These are phyloP conservation scores for Nibea coibor DNA, from an alignment of 2,113 vertebrate genomes.

Conservation along the genomic window DNA sequence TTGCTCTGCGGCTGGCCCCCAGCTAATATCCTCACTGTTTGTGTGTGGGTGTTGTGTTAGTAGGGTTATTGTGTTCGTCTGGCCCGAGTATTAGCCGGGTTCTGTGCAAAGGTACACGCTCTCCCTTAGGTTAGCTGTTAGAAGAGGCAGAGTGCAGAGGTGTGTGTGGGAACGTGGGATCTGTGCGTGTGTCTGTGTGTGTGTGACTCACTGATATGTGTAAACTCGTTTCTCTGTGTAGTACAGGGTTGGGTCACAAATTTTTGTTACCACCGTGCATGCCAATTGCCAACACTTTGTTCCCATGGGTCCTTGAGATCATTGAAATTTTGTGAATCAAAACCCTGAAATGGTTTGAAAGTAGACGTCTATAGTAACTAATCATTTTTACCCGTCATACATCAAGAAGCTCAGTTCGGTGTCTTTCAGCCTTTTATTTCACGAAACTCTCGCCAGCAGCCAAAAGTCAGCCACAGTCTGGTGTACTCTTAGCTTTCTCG, in stretches of 20 bases:
- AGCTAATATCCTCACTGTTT: constrained; percentile 50
- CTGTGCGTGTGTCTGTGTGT: background rate
- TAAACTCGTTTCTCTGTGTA: constrained; percentile 26
- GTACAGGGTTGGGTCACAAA: constrained; percentile 7
- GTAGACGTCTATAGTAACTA: too few relatives aligned
- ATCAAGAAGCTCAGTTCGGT: too few relatives aligned
- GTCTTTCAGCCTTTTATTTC: too few relatives aligned
- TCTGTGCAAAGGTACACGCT: constrained; percentile 43
- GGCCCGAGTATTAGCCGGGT: constrained; percentile 62
- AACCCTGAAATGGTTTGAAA: too few relatives aligned
- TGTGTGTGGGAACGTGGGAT: constrained; percentile 53
- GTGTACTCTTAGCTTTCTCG: too few relatives aligned
- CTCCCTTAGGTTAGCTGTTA: constrained; percentile 55
- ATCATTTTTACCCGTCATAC: too few relatives aligned
- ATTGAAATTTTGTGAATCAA: too few relatives aligned
- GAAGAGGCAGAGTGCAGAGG: constrained; percentile 46
- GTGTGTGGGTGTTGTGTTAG: constrained; percentile 64
- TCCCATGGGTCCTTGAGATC: too few relatives aligned
- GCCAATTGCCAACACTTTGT: background rate
- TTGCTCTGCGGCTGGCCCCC: constrained; percentile 27
- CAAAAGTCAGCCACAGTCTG: too few relatives aligned
- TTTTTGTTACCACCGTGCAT: background rate
- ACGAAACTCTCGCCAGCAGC: too few relatives aligned
- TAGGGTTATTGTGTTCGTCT: constrained; percentile 68
- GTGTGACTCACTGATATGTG: constrained; percentile 60